Percentiles rank a stretch among this genome's conserved stretches.
Evolutionary conservation across 2,888 invertebrate species (phyloP).

Genomic region (Cephus sareptanus): DNA sequence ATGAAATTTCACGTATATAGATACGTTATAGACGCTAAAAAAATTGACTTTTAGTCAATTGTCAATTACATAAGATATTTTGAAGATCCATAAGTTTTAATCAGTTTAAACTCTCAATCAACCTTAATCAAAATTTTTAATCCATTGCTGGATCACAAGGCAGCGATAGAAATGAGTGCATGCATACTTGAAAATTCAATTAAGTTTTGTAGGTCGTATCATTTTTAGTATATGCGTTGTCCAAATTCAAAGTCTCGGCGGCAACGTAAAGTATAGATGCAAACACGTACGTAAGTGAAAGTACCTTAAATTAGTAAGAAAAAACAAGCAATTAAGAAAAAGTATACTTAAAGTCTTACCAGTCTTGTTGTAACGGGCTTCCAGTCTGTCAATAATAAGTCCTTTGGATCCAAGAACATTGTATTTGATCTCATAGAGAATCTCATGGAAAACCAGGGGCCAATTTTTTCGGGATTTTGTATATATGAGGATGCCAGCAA

Average conservation of each 20-base stretch:
- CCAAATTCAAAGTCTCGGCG: neutral
- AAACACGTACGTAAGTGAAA: neutral
- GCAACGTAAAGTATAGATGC: neutral
- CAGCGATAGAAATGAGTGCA: neutral
- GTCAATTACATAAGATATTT: neutral
- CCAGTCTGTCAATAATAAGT: conserved; percentile 72
- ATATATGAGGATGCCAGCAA: conserved; percentile 32
- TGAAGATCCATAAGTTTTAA: neutral
- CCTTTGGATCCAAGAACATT: conserved; percentile 72
- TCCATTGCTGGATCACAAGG: neutral
- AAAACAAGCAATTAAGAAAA: neutral
- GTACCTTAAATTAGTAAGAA: neutral
- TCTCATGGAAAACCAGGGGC: conserved; percentile 68
- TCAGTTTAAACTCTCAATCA: neutral
- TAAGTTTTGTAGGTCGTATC: neutral
- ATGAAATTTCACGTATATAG: neutral
- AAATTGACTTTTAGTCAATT: neutral
- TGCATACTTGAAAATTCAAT: neutral
- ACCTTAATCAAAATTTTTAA: neutral
- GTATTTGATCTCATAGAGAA: conserved; percentile 70
- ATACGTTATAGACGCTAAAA: neutral
- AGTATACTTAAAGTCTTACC: conserved; percentile 54
- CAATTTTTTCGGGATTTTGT: conserved; percentile 68
- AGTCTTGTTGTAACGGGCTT: conserved; percentile 70
- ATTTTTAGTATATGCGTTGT: neutral